Percentiles rank a stretch among this genome's conserved stretches.
Evolutionary conservation across 2,888 invertebrate genomes (phyloP).

Genomic region (Nysson spinosus): DNA sequence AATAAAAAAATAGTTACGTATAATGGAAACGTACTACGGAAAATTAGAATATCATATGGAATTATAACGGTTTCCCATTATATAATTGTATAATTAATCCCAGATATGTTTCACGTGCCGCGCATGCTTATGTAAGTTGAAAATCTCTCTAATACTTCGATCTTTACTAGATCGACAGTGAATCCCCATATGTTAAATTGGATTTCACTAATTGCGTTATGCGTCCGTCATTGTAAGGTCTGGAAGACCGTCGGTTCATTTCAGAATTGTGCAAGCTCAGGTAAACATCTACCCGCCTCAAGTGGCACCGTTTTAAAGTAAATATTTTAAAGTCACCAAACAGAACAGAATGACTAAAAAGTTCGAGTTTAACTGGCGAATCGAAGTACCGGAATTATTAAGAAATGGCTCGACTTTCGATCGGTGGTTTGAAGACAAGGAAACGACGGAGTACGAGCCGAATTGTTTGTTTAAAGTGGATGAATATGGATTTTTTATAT

Average conservation of each 20-base stretch:
- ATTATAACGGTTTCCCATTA: neutral
- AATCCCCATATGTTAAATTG: constrained; percentile 66
- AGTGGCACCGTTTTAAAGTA: neutral
- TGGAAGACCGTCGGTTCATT: constrained; percentile 31
- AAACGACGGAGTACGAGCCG: constrained; percentile 79
- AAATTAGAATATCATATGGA: neutral
- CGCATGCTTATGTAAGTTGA: constrained; percentile 35
- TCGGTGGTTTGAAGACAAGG: constrained; percentile 84
- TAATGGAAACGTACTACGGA: neutral
- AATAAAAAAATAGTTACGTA: no score
- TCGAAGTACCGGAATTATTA: constrained; percentile 80
- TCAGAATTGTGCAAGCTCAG: constrained; percentile 22
- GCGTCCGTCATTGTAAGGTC: constrained; percentile 27
- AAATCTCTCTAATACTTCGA: constrained; percentile 27
- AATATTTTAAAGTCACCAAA: no score
- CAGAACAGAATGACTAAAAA: constrained; percentile 81
- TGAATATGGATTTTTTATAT: constrained; percentile 83
- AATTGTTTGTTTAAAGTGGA: constrained; percentile 81
- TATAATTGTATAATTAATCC: neutral
- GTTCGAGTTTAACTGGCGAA: constrained; percentile 84
- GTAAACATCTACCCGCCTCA: constrained; percentile 29
- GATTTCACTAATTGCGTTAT: constrained; percentile 70
- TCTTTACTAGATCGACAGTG: constrained; percentile 14
- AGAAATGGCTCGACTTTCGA: constrained; percentile 81
- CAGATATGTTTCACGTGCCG: neutral